Evolutionary conservation across 2,888 invertebrate species (phyloP).

Genomic region (Electrophaes corylata): DNA sequence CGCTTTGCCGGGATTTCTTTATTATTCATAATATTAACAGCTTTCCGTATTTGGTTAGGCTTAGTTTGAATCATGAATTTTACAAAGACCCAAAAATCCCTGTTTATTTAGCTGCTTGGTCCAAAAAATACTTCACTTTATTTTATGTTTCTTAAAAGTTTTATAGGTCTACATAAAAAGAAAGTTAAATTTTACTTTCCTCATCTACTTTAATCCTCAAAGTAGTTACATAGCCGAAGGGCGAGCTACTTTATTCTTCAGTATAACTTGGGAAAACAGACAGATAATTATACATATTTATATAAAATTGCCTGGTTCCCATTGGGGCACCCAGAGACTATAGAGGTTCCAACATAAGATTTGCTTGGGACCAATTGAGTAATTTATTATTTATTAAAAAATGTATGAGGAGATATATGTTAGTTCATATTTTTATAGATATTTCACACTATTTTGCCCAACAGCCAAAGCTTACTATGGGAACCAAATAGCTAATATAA

Average conservation of each 20-base stretch:
- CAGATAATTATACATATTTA: not conserved
- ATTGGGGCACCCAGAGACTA: not conserved
- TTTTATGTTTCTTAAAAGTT: conserved; percentile 26
- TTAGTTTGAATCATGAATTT: conserved; percentile 8
- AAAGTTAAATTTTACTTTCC: conserved; percentile 19
- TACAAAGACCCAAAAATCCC: conserved; percentile 2
- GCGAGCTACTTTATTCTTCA: not conserved
- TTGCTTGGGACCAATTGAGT: too few relatives aligned
- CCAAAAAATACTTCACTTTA: conserved; percentile 18
- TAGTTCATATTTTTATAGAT: too few relatives aligned
- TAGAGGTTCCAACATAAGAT: not conserved
- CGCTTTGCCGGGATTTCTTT: not conserved
- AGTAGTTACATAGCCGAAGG: conserved; percentile 6
- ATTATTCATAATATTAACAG: not conserved
- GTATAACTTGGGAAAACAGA: not conserved
- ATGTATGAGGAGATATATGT: too few relatives aligned
- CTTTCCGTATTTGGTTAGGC: not conserved
- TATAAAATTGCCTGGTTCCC: not conserved
- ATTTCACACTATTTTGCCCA: too few relatives aligned
- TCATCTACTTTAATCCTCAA: conserved; percentile 12
- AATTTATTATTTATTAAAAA: too few relatives aligned
- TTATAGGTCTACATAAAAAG: conserved; percentile 26
- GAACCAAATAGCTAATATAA: too few relatives aligned
- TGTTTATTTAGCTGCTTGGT: conserved; percentile 11
- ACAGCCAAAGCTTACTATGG: too few relatives aligned